Evolutionary conservation across 2,113 vertebrate genomes (phyloP), one percentile per base, ranked within the genome.

Genomic region (Trochalopteron elliotii): DNA sequence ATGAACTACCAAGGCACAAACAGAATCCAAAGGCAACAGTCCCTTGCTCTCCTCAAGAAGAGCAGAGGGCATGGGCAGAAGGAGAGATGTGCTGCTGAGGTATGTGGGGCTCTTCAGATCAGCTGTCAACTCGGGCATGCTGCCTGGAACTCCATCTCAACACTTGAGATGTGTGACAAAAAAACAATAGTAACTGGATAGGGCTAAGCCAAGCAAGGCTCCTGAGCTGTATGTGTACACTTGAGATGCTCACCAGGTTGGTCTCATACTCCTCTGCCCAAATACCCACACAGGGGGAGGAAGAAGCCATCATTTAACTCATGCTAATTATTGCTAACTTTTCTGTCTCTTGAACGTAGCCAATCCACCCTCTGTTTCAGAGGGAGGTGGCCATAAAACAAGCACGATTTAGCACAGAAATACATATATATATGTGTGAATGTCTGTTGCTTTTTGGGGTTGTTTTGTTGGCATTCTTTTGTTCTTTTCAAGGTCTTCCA

Each of bases 381-480:
- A 81, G 7, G 5, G 40, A 84, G 53, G 11, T 2, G 2, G 8
- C 79, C 53, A 19, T 44, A 65, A 94, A 91, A 39, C 67, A 87
- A 84, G 30, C 2, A 35, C 7, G 52, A 35, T 28, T 31, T 30
- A 91, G 14, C 49, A 82, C n/a, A 84, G 33, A n/a, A 65, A 35
- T 18, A 14, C 9, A 24, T 31, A 18, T 12, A 18, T 28, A 2
- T 31, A 8, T 37, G 8, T 40, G 13, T 27, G 3, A 12, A 2
- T 13, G 7, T 18, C 5, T 15, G 12, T 11, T 44, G 31, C 3
- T 35, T 52, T 52, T n/a, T 1, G 35, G 10, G 11, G 0, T 56
- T 56, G 4, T 10, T 28, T 49, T 37, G 4, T 50, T 17, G 14
- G 4, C 2, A 1, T 25, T 60, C 47, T 27, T 77, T 67, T 71